Percentiles rank a stretch among this genome's conserved stretches.
Evolutionary conservation across 2,888 invertebrate genomes (phyloP).

Genomic region (Caenorhabditis sulstoni): DNA sequence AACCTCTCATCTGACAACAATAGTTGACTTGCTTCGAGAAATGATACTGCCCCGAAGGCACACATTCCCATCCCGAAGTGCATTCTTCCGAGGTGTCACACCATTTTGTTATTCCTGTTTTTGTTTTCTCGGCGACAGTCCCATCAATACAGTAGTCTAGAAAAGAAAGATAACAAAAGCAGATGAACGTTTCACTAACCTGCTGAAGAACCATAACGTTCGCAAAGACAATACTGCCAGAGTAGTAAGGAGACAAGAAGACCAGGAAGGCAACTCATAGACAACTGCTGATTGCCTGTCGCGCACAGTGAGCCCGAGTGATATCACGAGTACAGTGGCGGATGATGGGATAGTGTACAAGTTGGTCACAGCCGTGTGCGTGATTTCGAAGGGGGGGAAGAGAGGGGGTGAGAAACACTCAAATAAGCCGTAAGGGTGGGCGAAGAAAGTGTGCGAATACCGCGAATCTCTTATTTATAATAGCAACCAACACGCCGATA

Average conservation of each 20-base stretch:
- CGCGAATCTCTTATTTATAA: conserved; percentile 48
- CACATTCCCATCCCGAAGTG: conserved; percentile 53
- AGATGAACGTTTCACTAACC: conserved; percentile 33
- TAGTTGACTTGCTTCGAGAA: conserved; percentile 61
- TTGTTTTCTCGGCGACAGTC: conserved; percentile 53
- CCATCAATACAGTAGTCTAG: conserved; percentile 58
- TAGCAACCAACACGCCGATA: conserved; percentile 32
- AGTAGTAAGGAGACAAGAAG: conserved; percentile 5
- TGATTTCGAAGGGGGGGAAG: conserved; percentile 3
- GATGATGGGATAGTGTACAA: conserved; percentile 18
- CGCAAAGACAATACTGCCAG: conserved; percentile 10
- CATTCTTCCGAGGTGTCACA: conserved; percentile 52
- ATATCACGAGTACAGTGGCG: conserved; percentile 21
- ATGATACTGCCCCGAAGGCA: conserved; percentile 54
- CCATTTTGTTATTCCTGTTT: conserved; percentile 36
- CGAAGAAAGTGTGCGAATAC: conserved; percentile 47
- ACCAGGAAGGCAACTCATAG: conserved; percentile 4
- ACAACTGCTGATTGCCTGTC: neutral
- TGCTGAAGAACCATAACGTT: conserved; percentile 41
- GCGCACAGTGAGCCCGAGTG: too few relatives aligned
- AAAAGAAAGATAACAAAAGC: too few relatives aligned
- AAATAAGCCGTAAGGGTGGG: conserved; percentile 38
- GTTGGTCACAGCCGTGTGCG: conserved; percentile 27
- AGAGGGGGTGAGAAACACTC: conserved; percentile 21
- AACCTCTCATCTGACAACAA: conserved; percentile 68